A percentile compares a stretch with the other conserved stretches of the same genome.
phyloP scores from a whole-genome alignment of 2,888 invertebrate genomes.

The Ecdyonurus torrentis region DNA sequence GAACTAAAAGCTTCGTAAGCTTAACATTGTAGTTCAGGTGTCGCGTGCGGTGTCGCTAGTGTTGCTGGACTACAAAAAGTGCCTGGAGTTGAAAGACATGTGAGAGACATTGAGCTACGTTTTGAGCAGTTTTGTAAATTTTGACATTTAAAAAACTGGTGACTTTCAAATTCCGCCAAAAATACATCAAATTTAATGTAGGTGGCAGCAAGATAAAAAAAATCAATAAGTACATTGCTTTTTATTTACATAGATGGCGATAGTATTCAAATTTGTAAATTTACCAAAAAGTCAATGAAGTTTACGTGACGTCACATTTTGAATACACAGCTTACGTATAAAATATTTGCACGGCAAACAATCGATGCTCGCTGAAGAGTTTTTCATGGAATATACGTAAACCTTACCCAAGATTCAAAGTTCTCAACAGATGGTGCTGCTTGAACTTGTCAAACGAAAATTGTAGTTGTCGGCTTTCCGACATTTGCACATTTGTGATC shows the following conservation, averaged over 20 bases:
- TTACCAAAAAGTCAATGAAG: constrained; percentile 2
- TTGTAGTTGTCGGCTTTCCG: constrained; percentile 1
- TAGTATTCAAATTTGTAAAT: neutral
- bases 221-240: neutral
- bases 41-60: too few species aligned
- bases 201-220: too few species aligned
- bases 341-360: neutral
- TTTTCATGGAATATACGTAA: neutral
- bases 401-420: neutral
- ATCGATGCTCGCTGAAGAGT: neutral
- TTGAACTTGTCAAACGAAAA: neutral
- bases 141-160: too few species aligned
- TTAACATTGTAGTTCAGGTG: too few species aligned
- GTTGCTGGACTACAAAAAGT: too few species aligned
- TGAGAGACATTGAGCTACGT: too few species aligned
- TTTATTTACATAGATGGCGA: neutral
- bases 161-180: too few species aligned
- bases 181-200: too few species aligned
- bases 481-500: neutral
- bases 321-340: neutral
- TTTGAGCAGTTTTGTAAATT: too few species aligned
- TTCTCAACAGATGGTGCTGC: constrained; percentile 1
- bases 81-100: too few species aligned
- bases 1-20: too few species aligned
- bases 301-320: neutral